Conservation (phyloP, 2,113 vertebrate genomes). For the Trinectes maculatus region DNA sequence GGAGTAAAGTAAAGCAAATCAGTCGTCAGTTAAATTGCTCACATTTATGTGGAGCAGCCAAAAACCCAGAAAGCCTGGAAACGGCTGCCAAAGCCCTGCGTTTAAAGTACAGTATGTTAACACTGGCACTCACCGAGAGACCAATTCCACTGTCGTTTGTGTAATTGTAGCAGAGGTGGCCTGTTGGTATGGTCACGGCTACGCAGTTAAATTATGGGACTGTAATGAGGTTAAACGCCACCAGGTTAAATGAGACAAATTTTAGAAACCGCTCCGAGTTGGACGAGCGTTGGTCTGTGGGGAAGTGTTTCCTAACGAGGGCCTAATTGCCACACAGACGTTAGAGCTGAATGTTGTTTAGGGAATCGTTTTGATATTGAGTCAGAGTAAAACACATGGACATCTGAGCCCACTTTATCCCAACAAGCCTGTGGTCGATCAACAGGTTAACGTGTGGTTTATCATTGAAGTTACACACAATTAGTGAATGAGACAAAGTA, state of each 20-base stretch:
- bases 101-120: conserved; percentile 24
- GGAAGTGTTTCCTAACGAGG: conserved; percentile 16
- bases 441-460: background rate
- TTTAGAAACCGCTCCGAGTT: background rate
- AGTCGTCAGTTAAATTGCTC: background rate
- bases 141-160: conserved; percentile 26
- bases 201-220: conserved; percentile 9
- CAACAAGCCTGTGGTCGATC: background rate
- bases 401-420: background rate
- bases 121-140: conserved; percentile 29
- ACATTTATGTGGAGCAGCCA: background rate
- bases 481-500: too few species aligned
- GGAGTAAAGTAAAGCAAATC: background rate
- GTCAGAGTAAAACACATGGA: background rate
- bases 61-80: background rate
- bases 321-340: background rate
- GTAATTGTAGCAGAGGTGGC: conserved; percentile 41
- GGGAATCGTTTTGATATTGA: background rate
- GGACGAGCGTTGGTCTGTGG: background rate
- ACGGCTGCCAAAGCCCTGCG: conserved; percentile 4
- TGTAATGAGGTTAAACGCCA: conserved; percentile 40
- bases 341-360: conserved; percentile 1
- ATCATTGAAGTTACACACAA: too few species aligned
- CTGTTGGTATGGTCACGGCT: background rate
- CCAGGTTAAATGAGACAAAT: conserved; percentile 27